Evolutionary conservation across 2,797 vertebrate species (phyloP), one percentile per base, ranked within the genome.

Genomic region (Ambastaia sidthimunki): DNA sequence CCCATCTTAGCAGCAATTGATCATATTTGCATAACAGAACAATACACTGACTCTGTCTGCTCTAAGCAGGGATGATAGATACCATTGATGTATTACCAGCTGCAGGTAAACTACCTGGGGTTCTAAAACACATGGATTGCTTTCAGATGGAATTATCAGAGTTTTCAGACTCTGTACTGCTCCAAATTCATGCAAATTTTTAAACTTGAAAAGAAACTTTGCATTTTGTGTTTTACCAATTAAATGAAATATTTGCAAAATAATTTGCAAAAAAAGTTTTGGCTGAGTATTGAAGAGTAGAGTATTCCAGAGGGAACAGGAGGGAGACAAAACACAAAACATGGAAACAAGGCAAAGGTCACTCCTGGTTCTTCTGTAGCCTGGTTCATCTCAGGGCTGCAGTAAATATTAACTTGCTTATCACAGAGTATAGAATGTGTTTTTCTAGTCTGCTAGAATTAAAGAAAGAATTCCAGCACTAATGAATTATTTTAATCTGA

Each of bases 321-420:
- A 75, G 65, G 52, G 57, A 47, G 67, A 28, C 28, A 28, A 28
- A 82, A 83, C 71, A 78, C 60, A 83, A 80, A 83, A 74, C 80
- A 68, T 52, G 65, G 75, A 82, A 80, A 79, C 60, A 28, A 85
- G 85, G 84, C 86, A 89, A 87, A 89, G 87, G 84, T 87, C 86
- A 87, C 70, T 31, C 34, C 47, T 80, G 60, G 28, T 63, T 73
- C 72, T 73, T 75, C 72, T 82, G 66, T 84, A 78, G 84, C 73
- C 28, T 12, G 62, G 83, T 81, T 87, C 82, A 84, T 69, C 75
- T 74, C 81, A 80, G 87, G 77, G 80, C 83, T 86, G 71, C 80
- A 72, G 87, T 87, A 87, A 89, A 88, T 85, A 88, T 88, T 88
- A 88, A 88, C 87, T 81, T 82, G 65, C 84, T 88, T 88, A 88